A percentile compares a stretch with the other conserved stretches of the same genome.
These are phyloP conservation scores for Rhizomys pruinosus DNA, from an alignment of 2,113 vertebrate species.

Conservation along the genomic window DNA sequence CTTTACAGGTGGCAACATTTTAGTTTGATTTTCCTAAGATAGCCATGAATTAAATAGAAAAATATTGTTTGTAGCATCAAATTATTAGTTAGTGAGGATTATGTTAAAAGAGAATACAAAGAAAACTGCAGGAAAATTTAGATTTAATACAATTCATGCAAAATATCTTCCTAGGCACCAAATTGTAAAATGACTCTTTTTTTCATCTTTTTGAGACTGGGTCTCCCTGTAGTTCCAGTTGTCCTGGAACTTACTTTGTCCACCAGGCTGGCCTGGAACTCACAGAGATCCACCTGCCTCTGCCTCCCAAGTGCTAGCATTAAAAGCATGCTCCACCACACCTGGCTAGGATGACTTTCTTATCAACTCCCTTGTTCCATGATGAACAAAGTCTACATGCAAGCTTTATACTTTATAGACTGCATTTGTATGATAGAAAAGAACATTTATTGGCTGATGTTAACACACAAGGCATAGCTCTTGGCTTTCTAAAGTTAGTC, in stretches of 20 bases:
- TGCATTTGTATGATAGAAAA: not conserved
- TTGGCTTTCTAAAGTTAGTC: not conserved
- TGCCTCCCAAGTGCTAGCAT: too few relatives aligned
- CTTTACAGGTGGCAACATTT: conserved; percentile 8
- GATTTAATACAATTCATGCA: not conserved
- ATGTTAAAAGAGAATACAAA: not conserved
- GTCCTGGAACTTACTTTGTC: too few relatives aligned
- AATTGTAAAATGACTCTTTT: too few relatives aligned
- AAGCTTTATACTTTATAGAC: not conserved
- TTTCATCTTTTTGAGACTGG: too few relatives aligned
- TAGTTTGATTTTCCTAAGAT: not conserved
- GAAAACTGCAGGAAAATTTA: not conserved
- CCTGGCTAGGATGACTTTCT: conserved; percentile 7
- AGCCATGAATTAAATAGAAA: not conserved
- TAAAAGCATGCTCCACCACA: too few relatives aligned
- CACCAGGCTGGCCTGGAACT: too few relatives aligned
- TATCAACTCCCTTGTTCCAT: not conserved
- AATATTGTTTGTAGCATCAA: not conserved
- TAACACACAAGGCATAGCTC: not conserved
- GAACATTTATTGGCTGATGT: not conserved
- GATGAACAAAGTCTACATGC: not conserved
- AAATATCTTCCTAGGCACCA: not conserved
- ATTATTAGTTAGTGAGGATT: not conserved
- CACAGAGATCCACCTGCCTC: too few relatives aligned
- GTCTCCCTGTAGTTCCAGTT: too few relatives aligned